These are phyloP conservation scores for Tringa solitaria DNA, from an alignment of 2,113 vertebrate species.

Conservation along the genomic window DNA sequence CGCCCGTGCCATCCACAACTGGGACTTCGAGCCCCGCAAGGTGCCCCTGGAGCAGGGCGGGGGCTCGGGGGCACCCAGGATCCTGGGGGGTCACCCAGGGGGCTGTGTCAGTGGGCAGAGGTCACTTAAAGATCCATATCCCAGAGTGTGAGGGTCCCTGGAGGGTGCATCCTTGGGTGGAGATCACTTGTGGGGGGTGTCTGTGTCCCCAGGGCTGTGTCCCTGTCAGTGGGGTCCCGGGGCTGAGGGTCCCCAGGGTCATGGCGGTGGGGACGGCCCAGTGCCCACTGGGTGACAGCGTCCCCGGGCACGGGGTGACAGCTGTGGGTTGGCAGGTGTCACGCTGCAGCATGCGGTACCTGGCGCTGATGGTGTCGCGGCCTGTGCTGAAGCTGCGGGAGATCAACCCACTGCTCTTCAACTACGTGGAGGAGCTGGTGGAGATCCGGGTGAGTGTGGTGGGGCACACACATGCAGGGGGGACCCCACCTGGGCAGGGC, in stretches of 20 bases:
- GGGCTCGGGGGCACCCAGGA: background rate
- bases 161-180: background rate
- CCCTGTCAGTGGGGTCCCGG: background rate
- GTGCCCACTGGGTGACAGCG: background rate
- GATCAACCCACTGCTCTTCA: constrained; percentile 96
- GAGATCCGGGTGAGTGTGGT: constrained; percentile 87
- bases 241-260: rapidly evolving
- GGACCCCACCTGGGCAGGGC: background rate
- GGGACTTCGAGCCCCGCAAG: constrained; percentile 95
- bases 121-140: no score
- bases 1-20: constrained; percentile 95
- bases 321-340: constrained; percentile 79
- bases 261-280: background rate
- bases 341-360: constrained; percentile 92
- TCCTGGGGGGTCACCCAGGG: background rate
- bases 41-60: constrained; percentile 45
- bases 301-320: background rate
- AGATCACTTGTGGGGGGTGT: no score
- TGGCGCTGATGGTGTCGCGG: constrained; percentile 90
- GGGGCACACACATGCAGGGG: no score
- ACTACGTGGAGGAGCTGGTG: constrained; percentile 96
- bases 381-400: constrained; percentile 91
- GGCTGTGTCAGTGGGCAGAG: background rate
- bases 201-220: background rate
- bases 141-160: rapidly evolving